phyloP scores from a whole-genome alignment of 23 tunicate species.

The Styela clava region DNA sequence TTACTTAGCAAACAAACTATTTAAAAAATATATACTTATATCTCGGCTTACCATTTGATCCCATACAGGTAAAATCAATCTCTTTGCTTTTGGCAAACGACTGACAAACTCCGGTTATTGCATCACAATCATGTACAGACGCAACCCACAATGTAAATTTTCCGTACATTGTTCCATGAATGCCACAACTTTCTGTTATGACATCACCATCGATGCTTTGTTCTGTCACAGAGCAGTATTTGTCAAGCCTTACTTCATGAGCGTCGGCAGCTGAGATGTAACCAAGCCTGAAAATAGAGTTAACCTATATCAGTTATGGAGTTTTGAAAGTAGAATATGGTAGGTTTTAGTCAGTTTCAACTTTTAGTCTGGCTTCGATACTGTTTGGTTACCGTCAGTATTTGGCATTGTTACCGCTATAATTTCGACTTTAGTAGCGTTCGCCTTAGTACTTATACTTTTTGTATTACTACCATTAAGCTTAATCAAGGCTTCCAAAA shows the following conservation, averaged over 20 bases:
- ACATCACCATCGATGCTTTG: constrained; percentile 14
- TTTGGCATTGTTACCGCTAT: too few species aligned
- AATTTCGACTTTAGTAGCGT: too few species aligned
- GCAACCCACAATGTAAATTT: constrained; percentile 1
- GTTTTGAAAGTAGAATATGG: not conserved
- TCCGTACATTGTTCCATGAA: constrained; percentile 10
- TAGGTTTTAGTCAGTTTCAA: not conserved
- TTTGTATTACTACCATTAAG: too few species aligned
- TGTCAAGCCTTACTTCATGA: not conserved
- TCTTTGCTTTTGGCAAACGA: not conserved
- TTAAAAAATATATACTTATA: too few species aligned
- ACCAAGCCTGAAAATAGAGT: not conserved
- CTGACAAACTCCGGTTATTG: not conserved
- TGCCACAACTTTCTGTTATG: not conserved
- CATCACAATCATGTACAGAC: not conserved
- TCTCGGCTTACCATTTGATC: not conserved
- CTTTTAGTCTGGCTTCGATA: too few species aligned
- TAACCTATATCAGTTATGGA: too few species aligned
- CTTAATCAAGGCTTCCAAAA: too few species aligned
- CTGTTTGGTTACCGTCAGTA: too few species aligned
- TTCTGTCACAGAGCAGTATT: not conserved
- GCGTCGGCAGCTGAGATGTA: constrained; percentile 5
- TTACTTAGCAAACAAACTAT: too few species aligned
- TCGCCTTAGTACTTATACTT: too few species aligned
- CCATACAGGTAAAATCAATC: not conserved